These are phyloP conservation scores for Ameiurus melas DNA, from an alignment of 2,113 vertebrate species.

Conservation along the genomic window DNA sequence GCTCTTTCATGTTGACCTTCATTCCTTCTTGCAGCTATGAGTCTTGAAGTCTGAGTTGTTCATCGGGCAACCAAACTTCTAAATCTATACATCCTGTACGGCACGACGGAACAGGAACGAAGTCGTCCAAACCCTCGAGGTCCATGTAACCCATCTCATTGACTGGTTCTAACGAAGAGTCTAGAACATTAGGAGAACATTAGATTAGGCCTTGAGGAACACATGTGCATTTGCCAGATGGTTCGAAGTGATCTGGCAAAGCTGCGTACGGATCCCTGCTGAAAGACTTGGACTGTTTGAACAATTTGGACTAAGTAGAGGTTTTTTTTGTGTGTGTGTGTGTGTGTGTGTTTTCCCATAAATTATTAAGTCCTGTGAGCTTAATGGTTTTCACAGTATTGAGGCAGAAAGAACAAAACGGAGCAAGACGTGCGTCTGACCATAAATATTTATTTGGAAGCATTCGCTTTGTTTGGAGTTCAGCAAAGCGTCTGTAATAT, in stretches of 20 bases:
- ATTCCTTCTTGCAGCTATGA: not conserved
- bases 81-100: not conserved
- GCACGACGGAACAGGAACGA: not conserved
- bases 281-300: conserved; percentile 58
- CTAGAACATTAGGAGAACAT: conserved; percentile 38
- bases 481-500: conserved; percentile 49
- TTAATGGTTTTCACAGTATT: conserved; percentile 59
- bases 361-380: conserved; percentile 58
- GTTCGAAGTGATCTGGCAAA: conserved; percentile 58
- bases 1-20: not conserved
- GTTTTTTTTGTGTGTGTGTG: conserved; percentile 50
- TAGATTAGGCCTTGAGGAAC: conserved; percentile 41
- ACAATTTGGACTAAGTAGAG: conserved; percentile 52
- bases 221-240: conserved; percentile 70
- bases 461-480: conserved; percentile 50
- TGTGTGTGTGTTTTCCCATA: conserved; percentile 47
- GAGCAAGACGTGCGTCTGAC: conserved; percentile 47
- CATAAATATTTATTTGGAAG: conserved; percentile 61
- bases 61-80: not conserved
- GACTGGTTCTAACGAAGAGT: conserved; percentile 35
- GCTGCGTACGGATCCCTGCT: conserved; percentile 54
- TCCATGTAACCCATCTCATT: not conserved
- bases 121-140: not conserved
- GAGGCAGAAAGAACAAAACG: conserved; percentile 56
- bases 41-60: not conserved